Base-by-base conservation (phyloP, 1,140 invertebrate genomes). In the Tribolium castaneum region DNA sequence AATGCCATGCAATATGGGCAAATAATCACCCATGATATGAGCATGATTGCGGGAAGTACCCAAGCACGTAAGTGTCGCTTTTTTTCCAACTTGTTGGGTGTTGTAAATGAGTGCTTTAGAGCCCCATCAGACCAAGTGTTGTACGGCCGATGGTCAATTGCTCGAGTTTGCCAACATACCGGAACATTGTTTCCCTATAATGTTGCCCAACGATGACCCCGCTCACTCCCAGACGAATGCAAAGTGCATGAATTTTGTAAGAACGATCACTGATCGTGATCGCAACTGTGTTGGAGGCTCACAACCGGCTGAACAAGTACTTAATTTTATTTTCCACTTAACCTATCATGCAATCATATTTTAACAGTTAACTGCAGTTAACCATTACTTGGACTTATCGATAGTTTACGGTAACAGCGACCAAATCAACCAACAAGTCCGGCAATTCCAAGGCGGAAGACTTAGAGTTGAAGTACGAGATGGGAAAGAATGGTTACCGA, bases 1-100 rank as follows among this genome's bases (percentile, higher is more conserved):
- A 91, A 90, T n/a, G 90, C 94, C 13, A 96, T 96, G 92, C 94
- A 96, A 79, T 96, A 93, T 90, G 95, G 95, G 6, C 95, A 97
- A 86, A 93, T 97, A 70, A 92, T 97, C 19, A 95, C 94, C 3
- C 95, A 97, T 85, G 95, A 97, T 83, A 94, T 96, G 92, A 93
- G 92, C 54, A 88, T 94, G 86, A 91, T 92, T 50, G 92, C 92
- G 75, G 92, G 92, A 22, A 87, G 85, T 30, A 92, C 93, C 3
- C 93, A 94, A 86, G 90, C 92, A 16, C 92, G 94, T 94, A 19
- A 19, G 16, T 19, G 16, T 19, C 16, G 16, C 16, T 19, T 19
- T 19, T 19, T 19, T 19, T 19, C 16, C 16, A 19, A 19, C 16
- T 19, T 19, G 16, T 19, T 19, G 16, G 16, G 1, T 19, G 16